Base-by-base conservation (phyloP, 2,888 invertebrate genomes). In the Autographa gamma region DNA sequence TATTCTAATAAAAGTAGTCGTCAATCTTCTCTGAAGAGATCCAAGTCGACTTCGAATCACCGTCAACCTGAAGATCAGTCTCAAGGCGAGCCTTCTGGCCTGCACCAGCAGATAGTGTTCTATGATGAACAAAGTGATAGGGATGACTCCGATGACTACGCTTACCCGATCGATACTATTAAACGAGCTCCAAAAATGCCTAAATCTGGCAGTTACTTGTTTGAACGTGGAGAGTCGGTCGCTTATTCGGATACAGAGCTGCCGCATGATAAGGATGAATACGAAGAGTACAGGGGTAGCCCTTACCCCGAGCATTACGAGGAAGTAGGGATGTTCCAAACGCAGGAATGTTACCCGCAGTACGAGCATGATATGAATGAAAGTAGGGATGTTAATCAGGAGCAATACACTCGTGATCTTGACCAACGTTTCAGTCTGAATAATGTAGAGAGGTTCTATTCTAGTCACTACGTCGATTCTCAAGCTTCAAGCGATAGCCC, bases 401-500 rank as follows among this genome's bases (percentile, higher is more conserved):
- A 92, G 60, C 91, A 88, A 48, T 95, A 91, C 80, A 74, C 92
- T 52, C 90, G 95, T 60, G 92, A 95, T 83, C 90, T 95, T 61
- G 94, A 95, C 84, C 93, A 95, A 86, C 94, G 95, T 43, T 95
- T 95, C 80, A 95, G 94, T 87, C 86, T 95, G 73, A 95, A 95
- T 80, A 95, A 95, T 84, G 95, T 95, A 48, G 92, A 95, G 86
- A 87, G 95, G 84, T 93, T 92, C 91, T 90, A 96, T 92, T 92
- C 93, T 90, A 91, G 96, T 93, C 89, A 95, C 82, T 90, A 96
- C 88, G 91, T 96, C 80, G 93, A 97, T 92, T 96, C 96, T 84
- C 96, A 97, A 89, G 96, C 97, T 85, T 92, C 96, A 82, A 96
- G 96, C 89, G 96, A 97, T 89, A 93, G 97, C 69, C 97, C 97